Evolutionary conservation across 2,797 vertebrate genomes (phyloP).

Genomic region (Melanotaenia pygmaea): DNA sequence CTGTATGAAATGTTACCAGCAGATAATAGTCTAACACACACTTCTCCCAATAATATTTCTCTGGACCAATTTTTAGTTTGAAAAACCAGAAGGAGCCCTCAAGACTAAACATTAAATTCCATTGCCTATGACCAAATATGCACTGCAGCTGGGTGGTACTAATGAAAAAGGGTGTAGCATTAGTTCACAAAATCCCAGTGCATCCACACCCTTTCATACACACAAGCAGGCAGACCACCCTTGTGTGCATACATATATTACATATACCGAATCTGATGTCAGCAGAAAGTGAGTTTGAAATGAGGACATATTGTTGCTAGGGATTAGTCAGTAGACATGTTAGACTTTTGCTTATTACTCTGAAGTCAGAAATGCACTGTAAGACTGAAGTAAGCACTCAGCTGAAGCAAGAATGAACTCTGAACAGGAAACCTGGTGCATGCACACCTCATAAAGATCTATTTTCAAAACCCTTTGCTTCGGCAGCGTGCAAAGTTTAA

Average conservation of each 20-base stretch:
- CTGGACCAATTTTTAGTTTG: not conserved
- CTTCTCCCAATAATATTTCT: not conserved
- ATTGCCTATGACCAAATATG: conserved; percentile 45
- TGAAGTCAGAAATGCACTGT: conserved; percentile 17
- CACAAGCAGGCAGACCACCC: conserved; percentile 48
- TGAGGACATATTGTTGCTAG: conserved; percentile 26
- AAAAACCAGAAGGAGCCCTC: conserved; percentile 4
- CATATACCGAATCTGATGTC: conserved; percentile 39
- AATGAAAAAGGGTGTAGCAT: conserved; percentile 63
- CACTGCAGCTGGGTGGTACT: conserved; percentile 66
- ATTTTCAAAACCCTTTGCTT: conserved; percentile 4
- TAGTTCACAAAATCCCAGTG: conserved; percentile 58
- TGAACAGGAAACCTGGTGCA: not conserved
- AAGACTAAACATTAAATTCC: conserved; percentile 62
- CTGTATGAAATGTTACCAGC: not conserved
- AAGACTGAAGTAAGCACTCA: conserved; percentile 14
- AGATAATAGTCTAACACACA: not conserved
- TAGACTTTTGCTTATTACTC: conserved; percentile 30
- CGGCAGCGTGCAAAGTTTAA: not conserved
- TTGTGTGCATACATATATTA: conserved; percentile 38
- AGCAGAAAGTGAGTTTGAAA: conserved; percentile 46
- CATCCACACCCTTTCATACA: conserved; percentile 62
- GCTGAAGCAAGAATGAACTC: conserved; percentile 11
- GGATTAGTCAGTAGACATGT: conserved; percentile 19
- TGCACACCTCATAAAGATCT: not conserved